Base-by-base conservation (phyloP, 2,888 invertebrate species). In the Branchellion lobata region DNA sequence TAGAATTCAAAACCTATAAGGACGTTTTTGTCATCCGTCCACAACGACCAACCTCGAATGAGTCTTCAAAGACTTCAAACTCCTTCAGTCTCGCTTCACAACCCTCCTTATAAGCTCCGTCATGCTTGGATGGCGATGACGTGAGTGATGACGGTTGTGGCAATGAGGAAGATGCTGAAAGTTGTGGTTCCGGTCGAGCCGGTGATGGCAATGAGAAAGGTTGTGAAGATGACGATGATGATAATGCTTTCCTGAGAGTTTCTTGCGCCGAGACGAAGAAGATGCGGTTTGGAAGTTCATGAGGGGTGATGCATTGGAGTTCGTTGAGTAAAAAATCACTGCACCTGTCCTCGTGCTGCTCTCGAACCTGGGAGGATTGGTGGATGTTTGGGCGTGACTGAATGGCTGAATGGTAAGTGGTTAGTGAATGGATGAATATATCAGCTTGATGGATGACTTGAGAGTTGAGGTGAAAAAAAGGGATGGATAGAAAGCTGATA, bases 201-300 rank as follows among this genome's bases (percentile, higher is more conserved):
- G 40, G 40, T 40, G 40, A 14, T 40, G 40, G 14, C 14, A 14
- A 40, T 40, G 40, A 40, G 5, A 14, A 14, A 8, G 40, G 14
- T 40, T 8, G 40, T 40, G 40, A 14, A 5, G 85, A 85, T n/a
- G 86, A 79, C 0, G 85, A 92, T 84, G 91, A 92, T 90, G 18
- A 21, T 73, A 40, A 40, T 27, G 73, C 3, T 27, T 34, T 29
- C n/a, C 53, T 40, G 27, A 81, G 90, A 5, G 93, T 94, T 90
- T 99, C 99, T 85, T 96, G 93, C 0, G 99, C 97, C 0, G 98
- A 99, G 80, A 99, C 94, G 88, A 99, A 99, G 89, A 98, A 99
- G 79, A 99, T 94, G 73, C 98, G 90, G 96, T 94, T 76, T 65
- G 85, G 84, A 1, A 85, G 86, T 51, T 86, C 85, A 8, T 78